phyloP scores from a whole-genome alignment of 2,888 invertebrate species.

The Caenorhabditis uteleia region DNA sequence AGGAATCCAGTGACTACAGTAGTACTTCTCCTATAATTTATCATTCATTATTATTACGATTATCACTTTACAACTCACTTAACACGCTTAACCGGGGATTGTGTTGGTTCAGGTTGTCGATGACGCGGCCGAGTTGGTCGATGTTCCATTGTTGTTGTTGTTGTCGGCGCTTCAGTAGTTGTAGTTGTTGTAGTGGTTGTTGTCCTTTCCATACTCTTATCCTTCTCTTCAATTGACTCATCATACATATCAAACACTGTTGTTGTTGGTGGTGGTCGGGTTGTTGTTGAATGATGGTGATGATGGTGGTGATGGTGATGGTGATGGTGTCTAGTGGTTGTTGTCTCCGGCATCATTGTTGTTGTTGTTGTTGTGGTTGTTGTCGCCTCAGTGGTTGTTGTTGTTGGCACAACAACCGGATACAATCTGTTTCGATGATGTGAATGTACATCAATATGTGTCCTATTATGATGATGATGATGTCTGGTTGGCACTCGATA shows the following conservation, averaged over 20 bases:
- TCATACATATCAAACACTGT: constrained; percentile 20
- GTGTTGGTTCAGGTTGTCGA: constrained; percentile 20
- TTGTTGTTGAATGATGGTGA: constrained; percentile 9
- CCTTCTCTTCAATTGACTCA: constrained; percentile 17
- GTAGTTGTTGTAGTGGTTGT: constrained; percentile 14
- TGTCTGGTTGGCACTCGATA: constrained; percentile 19
- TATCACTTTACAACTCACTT: constrained; percentile 12
- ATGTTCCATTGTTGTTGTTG: not conserved
- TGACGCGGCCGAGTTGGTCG: constrained; percentile 6
- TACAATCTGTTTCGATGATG: constrained; percentile 5
- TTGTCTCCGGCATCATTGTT: constrained; percentile 8
- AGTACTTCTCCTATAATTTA: constrained; percentile 33
- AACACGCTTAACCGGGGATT: constrained; percentile 11
- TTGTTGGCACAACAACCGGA: constrained; percentile 1
- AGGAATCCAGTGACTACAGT: constrained; percentile 69
- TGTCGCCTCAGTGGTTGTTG: constrained; percentile 6
- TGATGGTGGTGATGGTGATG: constrained; percentile 15
- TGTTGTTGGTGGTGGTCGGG: constrained; percentile 18
- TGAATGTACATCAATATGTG: constrained; percentile 26
- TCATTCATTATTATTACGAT: not conserved
- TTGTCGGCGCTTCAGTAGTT: not conserved
- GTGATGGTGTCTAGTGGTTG: constrained; percentile 7
- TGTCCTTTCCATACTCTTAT: constrained; percentile 4
- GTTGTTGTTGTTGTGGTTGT: constrained; percentile 12
- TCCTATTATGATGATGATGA: constrained; percentile 28